Evolutionary conservation across 2,113 vertebrate species (phyloP).

Genomic region (Phaethornis superciliosus): DNA sequence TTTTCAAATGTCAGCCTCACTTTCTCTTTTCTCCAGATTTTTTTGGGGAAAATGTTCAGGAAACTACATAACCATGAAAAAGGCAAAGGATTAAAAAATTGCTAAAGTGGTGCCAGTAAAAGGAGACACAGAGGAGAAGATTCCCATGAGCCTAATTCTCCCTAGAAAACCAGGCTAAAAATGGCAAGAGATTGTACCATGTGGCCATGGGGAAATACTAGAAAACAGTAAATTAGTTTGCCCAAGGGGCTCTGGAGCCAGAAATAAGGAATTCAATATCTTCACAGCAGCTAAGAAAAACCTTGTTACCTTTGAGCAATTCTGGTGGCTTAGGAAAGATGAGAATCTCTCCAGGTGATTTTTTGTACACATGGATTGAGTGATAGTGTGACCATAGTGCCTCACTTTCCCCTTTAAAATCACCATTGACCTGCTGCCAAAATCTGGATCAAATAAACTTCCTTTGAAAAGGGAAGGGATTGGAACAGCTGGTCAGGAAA

Average conservation of each 20-base stretch:
- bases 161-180: not conserved
- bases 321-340: not conserved
- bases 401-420: slow-evolving; percentile 35
- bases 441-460: slow-evolving; percentile 34
- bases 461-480: not conserved
- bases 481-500: slow-evolving; percentile 41
- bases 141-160: not conserved
- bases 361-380: not conserved
- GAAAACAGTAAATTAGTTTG: not conserved
- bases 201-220: not conserved
- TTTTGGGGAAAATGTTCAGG: slow-evolving; percentile 4
- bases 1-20: not conserved
- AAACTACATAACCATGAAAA: not conserved
- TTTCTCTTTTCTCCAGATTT: not conserved
- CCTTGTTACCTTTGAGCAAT: not conserved
- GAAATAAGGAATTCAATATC: not conserved
- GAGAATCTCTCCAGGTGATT: not conserved
- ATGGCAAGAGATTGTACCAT: not conserved
- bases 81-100: not conserved
- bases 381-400: not conserved
- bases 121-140: not conserved
- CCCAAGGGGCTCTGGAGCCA: not conserved
- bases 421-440: not conserved
- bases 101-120: not conserved
- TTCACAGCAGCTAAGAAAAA: not conserved